Evolutionary conservation across 1,140 invertebrate genomes (phyloP).

Genomic region (Lerema accius): DNA sequence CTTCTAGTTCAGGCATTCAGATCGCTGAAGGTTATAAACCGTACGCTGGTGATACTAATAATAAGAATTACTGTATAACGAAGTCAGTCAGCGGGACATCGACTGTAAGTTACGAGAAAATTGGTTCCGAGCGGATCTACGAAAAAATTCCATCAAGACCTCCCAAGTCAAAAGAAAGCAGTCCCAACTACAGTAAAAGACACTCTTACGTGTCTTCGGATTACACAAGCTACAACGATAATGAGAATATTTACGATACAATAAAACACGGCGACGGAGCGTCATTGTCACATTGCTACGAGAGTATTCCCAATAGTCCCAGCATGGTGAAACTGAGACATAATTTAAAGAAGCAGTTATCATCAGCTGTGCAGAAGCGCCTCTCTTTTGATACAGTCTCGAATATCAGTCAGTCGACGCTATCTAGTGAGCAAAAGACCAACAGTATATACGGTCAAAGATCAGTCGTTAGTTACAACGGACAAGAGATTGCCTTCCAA

Average conservation of each 20-base stretch:
- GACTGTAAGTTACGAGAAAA: conserved; percentile 80
- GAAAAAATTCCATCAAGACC: conserved; percentile 71
- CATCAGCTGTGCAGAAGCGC: conserved; percentile 65
- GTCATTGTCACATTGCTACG: conserved; percentile 83
- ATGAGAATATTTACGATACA: conserved; percentile 84
- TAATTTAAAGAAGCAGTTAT: conserved; percentile 64
- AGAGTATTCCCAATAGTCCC: conserved; percentile 82
- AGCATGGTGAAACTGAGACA: conserved; percentile 72
- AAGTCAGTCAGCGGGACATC: conserved; percentile 78
- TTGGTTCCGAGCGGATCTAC: conserved; percentile 76
- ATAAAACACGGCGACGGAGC: conserved; percentile 81
- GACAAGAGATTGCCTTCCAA: conserved; percentile 78
- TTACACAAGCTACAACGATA: conserved; percentile 72
- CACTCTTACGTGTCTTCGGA: conserved; percentile 70
- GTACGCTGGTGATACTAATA: conserved; percentile 41
- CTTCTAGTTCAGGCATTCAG: conserved; percentile 71
- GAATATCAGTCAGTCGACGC: conserved; percentile 83
- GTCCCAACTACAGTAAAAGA: conserved; percentile 62
- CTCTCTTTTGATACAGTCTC: conserved; percentile 77
- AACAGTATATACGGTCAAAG: conserved; percentile 86
- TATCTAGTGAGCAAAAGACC: conserved; percentile 86
- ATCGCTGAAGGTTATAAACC: conserved; percentile 70
- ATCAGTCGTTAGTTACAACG: conserved; percentile 81
- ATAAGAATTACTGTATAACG: conserved; percentile 66
- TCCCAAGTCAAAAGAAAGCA: conserved; percentile 62